These are phyloP conservation scores for Dicranocentrus wangi DNA, from an alignment of 2,888 invertebrate species.

Conservation along the genomic window DNA sequence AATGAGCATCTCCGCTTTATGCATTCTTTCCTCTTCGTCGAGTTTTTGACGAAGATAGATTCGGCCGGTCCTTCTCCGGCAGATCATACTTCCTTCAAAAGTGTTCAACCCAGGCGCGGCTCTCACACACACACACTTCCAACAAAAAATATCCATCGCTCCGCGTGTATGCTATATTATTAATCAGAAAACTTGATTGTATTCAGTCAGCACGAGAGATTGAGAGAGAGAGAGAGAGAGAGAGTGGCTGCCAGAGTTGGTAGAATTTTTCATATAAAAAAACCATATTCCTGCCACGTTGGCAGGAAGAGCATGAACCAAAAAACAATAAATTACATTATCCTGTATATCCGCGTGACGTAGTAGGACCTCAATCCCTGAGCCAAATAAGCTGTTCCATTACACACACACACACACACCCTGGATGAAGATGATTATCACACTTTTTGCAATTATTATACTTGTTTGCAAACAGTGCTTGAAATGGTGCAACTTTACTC, in stretches of 20 bases:
- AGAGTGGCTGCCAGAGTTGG: constrained; percentile 3
- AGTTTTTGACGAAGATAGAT: constrained; percentile 34
- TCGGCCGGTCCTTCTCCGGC: neutral
- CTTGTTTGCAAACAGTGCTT: constrained; percentile 10
- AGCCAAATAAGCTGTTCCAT: constrained; percentile 45
- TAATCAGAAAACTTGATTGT: constrained; percentile 19
- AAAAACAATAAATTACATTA: constrained; percentile 53
- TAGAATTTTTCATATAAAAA: neutral
- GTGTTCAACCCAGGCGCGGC: neutral
- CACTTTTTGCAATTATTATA: constrained; percentile 39
- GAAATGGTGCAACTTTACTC: neutral
- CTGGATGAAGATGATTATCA: constrained; percentile 52
- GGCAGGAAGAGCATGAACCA: constrained; percentile 48
- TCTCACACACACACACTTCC: too few species aligned
- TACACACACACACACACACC: constrained; percentile 27
- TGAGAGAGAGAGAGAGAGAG: too few species aligned
- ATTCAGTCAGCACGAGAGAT: neutral
- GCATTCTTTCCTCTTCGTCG: constrained; percentile 28
- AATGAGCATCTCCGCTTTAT: constrained; percentile 26
- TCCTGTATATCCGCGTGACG: constrained; percentile 49
- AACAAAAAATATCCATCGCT: neutral
- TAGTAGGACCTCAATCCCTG: constrained; percentile 54
- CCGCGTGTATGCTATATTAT: neutral
- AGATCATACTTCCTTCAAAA: too few species aligned
- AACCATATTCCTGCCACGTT: constrained; percentile 2